These are phyloP conservation scores for Melipona bicolor DNA, from an alignment of 2,888 invertebrate species.

Conservation along the genomic window DNA sequence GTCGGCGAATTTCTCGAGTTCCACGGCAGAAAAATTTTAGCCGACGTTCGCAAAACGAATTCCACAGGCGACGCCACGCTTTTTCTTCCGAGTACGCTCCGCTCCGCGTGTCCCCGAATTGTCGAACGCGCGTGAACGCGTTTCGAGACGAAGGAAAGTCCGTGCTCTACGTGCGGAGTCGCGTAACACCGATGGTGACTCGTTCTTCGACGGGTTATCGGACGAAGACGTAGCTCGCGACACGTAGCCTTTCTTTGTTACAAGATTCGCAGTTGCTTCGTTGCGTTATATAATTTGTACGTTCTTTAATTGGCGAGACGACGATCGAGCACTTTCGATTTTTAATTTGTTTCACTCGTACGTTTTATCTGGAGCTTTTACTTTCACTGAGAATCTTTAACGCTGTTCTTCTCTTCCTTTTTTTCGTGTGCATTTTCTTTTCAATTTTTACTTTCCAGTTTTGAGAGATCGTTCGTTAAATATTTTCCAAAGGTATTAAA, in stretches of 20 bases:
- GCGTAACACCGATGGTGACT: conserved; percentile 62
- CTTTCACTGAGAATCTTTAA: no score
- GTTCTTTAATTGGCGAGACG: neutral
- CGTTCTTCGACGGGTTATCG: conserved; percentile 38
- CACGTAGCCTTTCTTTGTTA: conserved; percentile 27
- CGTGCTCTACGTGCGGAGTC: conserved; percentile 69
- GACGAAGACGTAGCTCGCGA: conserved; percentile 63
- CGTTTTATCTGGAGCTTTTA: neutral
- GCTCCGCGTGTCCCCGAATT: conserved; percentile 48
- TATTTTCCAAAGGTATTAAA: no score
- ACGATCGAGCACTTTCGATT: neutral
- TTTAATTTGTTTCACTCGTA: neutral
- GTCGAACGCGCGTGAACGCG: conserved; percentile 46
- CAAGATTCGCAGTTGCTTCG: conserved; percentile 13
- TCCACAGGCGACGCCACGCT: conserved; percentile 1
- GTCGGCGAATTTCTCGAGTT: no score
- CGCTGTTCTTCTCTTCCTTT: neutral
- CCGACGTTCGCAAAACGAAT: conserved; percentile 8
- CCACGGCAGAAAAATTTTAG: neutral
- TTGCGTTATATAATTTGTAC: conserved; percentile 25
- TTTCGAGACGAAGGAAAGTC: conserved; percentile 65
- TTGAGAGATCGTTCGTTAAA: no score
- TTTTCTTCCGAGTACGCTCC: conserved; percentile 26
- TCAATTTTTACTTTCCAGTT: no score
- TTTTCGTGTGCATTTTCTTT: no score